Conservation (phyloP, 2,888 invertebrate species). For the Panopea generosa region DNA sequence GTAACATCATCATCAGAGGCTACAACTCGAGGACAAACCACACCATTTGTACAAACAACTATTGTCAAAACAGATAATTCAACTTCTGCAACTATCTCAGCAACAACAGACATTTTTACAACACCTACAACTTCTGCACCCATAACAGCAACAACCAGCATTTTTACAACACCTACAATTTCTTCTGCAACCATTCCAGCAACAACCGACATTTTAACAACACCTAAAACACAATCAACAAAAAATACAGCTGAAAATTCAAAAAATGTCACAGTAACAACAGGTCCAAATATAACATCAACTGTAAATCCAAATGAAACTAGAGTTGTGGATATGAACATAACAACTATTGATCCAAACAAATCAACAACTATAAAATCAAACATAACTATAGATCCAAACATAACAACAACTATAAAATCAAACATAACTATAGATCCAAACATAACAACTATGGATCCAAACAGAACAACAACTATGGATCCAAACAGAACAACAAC, state of each 20-base stretch:
- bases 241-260: neutral
- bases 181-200: neutral
- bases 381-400: neutral
- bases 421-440: neutral
- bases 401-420: neutral
- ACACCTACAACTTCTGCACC: neutral
- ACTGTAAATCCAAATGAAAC: too few relatives aligned
- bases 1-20: neutral
- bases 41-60: neutral
- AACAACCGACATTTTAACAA: neutral
- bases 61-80: constrained; percentile 1
- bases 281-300: too few relatives aligned
- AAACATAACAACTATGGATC: neutral
- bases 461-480: neutral
- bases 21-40: neutral
- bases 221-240: neutral
- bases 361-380: neutral
- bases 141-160: too few relatives aligned
- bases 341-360: too few relatives aligned
- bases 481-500: too few relatives aligned
- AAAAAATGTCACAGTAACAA: neutral
- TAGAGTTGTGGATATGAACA: too few relatives aligned
- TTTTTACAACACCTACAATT: neutral
- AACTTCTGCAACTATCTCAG: neutral
- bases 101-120: constrained; percentile 1